These are phyloP conservation scores for Excalfactoria chinensis DNA, from an alignment of 2,113 vertebrate genomes.

Conservation along the genomic window DNA sequence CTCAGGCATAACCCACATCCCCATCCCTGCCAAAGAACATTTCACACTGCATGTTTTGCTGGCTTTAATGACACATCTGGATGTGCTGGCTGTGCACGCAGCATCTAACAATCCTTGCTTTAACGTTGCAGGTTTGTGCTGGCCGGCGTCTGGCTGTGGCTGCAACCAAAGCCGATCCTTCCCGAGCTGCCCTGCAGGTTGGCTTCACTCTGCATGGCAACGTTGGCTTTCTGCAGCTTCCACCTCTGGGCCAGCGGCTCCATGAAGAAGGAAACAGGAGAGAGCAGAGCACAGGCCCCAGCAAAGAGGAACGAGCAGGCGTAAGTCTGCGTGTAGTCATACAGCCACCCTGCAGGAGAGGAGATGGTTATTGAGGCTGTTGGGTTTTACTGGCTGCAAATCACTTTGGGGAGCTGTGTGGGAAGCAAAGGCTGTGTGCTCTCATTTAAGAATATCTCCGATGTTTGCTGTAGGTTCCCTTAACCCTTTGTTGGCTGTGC, in stretches of 20 bases:
- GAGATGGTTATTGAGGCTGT: background rate
- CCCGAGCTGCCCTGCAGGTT: background rate
- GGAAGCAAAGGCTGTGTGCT: background rate
- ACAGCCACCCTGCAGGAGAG: constrained; percentile 86
- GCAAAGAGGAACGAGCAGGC: constrained; percentile 91
- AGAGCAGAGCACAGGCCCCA: constrained; percentile 89
- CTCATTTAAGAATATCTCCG: background rate
- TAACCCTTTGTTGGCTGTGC: background rate
- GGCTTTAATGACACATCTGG: background rate
- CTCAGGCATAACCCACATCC: background rate
- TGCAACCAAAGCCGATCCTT: background rate
- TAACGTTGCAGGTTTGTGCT: background rate
- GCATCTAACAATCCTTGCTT: background rate
- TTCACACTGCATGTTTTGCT: fast-evolving
- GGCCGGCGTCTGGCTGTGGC: fast-evolving
- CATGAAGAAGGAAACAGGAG: constrained; percentile 88
- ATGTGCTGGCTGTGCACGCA: background rate
- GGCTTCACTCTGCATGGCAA: background rate
- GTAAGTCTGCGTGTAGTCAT: constrained; percentile 92
- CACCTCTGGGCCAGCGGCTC: constrained; percentile 86
- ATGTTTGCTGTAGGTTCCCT: background rate
- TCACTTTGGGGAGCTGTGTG: background rate
- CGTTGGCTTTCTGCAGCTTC: constrained; percentile 70
- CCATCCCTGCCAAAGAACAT: background rate
- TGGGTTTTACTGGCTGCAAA: background rate